A percentile compares a stretch with the other conserved stretches of the same genome.
Evolutionary conservation across 2,888 invertebrate species (phyloP).

Genomic region (Helicoverpa assulta): DNA sequence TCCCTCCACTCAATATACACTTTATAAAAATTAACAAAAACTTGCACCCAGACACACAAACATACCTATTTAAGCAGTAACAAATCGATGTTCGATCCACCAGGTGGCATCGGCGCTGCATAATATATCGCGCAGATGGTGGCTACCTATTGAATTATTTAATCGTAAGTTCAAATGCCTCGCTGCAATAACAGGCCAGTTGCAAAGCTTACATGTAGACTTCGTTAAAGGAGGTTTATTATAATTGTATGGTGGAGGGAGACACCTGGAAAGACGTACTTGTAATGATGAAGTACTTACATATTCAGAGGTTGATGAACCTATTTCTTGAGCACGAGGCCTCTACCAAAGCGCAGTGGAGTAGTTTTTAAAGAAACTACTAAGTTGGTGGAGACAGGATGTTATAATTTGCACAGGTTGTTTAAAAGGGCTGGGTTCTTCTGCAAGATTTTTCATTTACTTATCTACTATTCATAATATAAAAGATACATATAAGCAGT

Average conservation of each 20-base stretch:
- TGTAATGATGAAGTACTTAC: background rate
- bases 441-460: no score
- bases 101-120: constrained; percentile 77
- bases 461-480: no score
- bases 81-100: constrained; percentile 70
- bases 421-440: no score
- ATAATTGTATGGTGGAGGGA: constrained; percentile 30
- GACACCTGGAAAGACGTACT: constrained; percentile 13
- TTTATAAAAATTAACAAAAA: constrained; percentile 22
- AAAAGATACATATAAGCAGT: no score
- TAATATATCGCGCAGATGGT: constrained; percentile 73
- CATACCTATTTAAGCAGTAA: constrained; percentile 22
- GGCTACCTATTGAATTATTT: constrained; percentile 71
- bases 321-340: background rate
- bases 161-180: constrained; percentile 65
- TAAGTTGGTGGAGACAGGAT: no score
- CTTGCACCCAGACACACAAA: constrained; percentile 18
- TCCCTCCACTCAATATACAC: no score
- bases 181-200: constrained; percentile 51
- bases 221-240: constrained; percentile 21
- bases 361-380: no score
- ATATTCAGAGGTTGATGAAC: background rate
- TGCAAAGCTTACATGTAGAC: constrained; percentile 50
- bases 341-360: no score
- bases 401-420: no score